Evolutionary conservation across 2,113 vertebrate genomes (phyloP), one percentile per base, ranked within the genome.

Genomic region (Caloenas nicobarica): DNA sequence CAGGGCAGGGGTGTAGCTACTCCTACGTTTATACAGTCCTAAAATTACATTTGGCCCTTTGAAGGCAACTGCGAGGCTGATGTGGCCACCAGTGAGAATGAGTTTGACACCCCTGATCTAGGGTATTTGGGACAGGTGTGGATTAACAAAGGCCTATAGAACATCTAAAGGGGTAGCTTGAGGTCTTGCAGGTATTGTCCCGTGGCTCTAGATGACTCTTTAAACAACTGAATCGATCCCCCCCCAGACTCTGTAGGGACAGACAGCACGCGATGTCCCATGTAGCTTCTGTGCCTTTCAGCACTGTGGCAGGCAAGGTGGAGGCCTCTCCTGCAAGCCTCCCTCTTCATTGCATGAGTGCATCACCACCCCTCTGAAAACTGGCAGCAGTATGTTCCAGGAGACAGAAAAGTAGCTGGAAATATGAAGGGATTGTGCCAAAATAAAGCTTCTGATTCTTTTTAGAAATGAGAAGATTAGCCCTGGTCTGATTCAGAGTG

Each of bases 401-500:
- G 88, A 94, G 64, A 51, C 48, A 68, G 71, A 83, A 74, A 71
- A 91, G 36, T 44, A 84, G 61, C 48, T 86, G 48, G 72, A 86
- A 74, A 86, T 48, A 71, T 71, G 85, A 90, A 81, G n/a, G 60
- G 80, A 91, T 96, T 88, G 81, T 84, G 48, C 60, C 64, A 77
- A 81, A 96, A 91, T 60, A 50, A 91, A 79, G 66, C 38, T 88
- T 86, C 73, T 84, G 64, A 60, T 83, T 93, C 61, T 74, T 87
- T 77, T 89, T 65, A 78, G 72, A 40, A 95, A 91, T 91, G 74
- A 94, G 68, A 87, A 89, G 64, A 84, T 96, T 91, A 93, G 34
- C 82, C 15, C 26, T 83, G 64, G 34, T 48, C 34, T 84, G 56
- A 92, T 84, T 92, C 38, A 53, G 42, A 74, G 81, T 42, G 42